Evolutionary conservation across 1,140 invertebrate genomes (phyloP), one percentile per base, ranked within the genome.

Genomic region (Rhyacophila brunnea): DNA sequence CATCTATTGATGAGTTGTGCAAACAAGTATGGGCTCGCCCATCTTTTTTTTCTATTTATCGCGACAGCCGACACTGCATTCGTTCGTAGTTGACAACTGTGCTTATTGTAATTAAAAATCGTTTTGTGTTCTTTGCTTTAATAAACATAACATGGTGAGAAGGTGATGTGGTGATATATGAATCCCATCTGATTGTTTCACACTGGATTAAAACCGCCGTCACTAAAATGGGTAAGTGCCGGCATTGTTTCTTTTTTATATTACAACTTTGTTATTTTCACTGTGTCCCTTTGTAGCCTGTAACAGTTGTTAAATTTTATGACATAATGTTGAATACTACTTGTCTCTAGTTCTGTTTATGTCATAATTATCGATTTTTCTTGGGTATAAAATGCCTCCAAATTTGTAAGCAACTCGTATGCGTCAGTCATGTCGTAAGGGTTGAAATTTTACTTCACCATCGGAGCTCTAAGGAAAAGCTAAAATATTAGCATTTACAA

Each of bases 21-120:
- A 50, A 58, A 43, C 38, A 50, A 50, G 36, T 50, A 50, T 58
- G 48, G 55, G 55, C 55, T 58, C 55, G 55, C 55, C 55, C 55
- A 50, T 58, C 40, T 44, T 50, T 44, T 45, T 36, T 35, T 51
- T 44, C 47, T 51, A 57, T 57, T 57, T 57, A 48, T 57, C 54
- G 15, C 47, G 45, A 43, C 54, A 49, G 19, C 10, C 47, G 45
- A 43, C 54, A 49, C 17, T 40, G 34, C 13, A 19, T 42, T 49
- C 45, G 20, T 57, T 57, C 23, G 23, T 28, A 57, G 54, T 43
- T 57, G 54, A 57, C 54, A 57, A 55, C 52, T 32, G 52, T 20
- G 23, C 11, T 40, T 40, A 40, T 40, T 15, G 38, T 15, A 15
- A 40, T 40, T 40, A 40, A 40, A 40, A 40, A 3, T n/a, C 38